phyloP scores from a whole-genome alignment of 2,113 vertebrate genomes.

The Colossoma macropomum region DNA sequence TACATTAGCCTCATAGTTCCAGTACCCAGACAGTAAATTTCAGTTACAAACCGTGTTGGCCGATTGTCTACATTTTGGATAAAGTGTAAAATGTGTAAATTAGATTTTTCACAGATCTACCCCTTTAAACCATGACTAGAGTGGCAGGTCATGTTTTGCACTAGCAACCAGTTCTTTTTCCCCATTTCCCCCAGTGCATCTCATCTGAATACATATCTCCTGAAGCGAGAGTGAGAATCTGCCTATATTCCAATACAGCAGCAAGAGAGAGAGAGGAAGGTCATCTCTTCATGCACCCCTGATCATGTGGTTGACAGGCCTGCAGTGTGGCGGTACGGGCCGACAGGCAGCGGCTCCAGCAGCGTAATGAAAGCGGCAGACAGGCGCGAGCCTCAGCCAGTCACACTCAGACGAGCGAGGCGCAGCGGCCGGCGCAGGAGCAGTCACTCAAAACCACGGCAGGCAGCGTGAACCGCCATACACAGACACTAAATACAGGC shows the following conservation, averaged over 20 bases:
- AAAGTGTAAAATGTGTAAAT: neutral
- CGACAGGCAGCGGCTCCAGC: constrained; percentile 78
- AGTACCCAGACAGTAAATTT: too few species aligned
- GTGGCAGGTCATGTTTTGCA: constrained; percentile 64
- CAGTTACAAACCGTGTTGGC: too few species aligned
- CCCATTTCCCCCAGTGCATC: constrained; percentile 58
- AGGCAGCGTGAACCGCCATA: constrained; percentile 68
- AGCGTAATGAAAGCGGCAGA: constrained; percentile 77
- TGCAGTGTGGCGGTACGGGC: constrained; percentile 77
- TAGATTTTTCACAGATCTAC: neutral
- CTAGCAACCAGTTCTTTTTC: constrained; percentile 71
- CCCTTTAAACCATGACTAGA: neutral
- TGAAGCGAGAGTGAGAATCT: constrained; percentile 57
- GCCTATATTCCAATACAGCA: constrained; percentile 72
- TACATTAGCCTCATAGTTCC: too few species aligned
- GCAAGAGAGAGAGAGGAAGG: constrained; percentile 15
- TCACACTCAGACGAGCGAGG: constrained; percentile 80
- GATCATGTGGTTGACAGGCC: constrained; percentile 78
- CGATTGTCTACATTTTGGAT: too few species aligned
- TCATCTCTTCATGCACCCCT: constrained; percentile 74
- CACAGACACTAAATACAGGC: constrained; percentile 51
- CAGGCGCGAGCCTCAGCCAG: constrained; percentile 78
- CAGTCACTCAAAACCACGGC: constrained; percentile 78
- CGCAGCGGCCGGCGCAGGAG: constrained; percentile 73
- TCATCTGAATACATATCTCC: constrained; percentile 71